Conservation (phyloP, 2,113 vertebrate genomes). For the Thomomys bottae region DNA sequence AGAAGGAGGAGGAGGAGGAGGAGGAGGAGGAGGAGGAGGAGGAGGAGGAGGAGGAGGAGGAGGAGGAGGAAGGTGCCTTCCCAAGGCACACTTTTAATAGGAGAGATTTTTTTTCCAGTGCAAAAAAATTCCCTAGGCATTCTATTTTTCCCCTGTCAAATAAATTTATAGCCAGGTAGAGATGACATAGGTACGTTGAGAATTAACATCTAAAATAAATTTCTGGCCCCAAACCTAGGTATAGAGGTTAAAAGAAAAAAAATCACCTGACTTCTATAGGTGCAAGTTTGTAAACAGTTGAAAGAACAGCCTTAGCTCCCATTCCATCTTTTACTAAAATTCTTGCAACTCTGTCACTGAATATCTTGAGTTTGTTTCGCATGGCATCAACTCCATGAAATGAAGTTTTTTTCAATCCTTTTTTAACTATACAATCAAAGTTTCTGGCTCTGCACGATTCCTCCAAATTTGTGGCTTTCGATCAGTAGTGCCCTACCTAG, state of each 20-base stretch:
- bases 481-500: slow-evolving; percentile 74
- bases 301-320: slow-evolving; percentile 39
- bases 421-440: slow-evolving; percentile 83
- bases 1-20: too few relatives aligned
- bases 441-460: slow-evolving; percentile 78
- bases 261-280: background rate
- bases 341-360: slow-evolving; percentile 45
- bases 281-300: slow-evolving; percentile 45
- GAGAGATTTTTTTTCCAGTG: background rate
- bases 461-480: slow-evolving; percentile 74
- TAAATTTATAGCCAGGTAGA: slow-evolving; percentile 52
- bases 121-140: slow-evolving; percentile 31
- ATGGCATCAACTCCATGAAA: slow-evolving; percentile 72
- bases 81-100: slow-evolving; percentile 45
- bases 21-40: too few relatives aligned
- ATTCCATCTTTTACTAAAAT: slow-evolving; percentile 58
- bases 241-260: background rate
- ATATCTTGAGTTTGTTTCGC: slow-evolving; percentile 80
- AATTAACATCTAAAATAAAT: slow-evolving; percentile 62
- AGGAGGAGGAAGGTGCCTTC: too few relatives aligned
- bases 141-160: slow-evolving; percentile 73
- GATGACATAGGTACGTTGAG: slow-evolving; percentile 1
- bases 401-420: slow-evolving; percentile 74
- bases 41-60: too few relatives aligned
- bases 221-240: slow-evolving; percentile 45